Percentiles rank a stretch among this genome's conserved stretches.
These are phyloP conservation scores for Lerista edwardsae DNA, from an alignment of 2,797 vertebrate genomes.

Conservation along the genomic window DNA sequence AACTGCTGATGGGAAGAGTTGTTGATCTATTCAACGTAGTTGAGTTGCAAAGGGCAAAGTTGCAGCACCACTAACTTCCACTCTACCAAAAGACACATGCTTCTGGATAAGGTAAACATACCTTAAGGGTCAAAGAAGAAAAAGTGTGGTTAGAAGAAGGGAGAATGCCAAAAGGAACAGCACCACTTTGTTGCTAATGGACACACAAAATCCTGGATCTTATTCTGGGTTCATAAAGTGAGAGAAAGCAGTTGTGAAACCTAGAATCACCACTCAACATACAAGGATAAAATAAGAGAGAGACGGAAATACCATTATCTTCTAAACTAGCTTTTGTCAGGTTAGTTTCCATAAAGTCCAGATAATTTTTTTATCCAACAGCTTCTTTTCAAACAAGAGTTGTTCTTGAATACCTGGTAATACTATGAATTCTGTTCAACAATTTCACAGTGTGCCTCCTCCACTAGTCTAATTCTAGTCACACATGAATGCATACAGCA, in stretches of 20 bases:
- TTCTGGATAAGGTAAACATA: too few relatives aligned
- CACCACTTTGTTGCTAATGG: too few relatives aligned
- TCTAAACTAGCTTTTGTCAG: not conserved
- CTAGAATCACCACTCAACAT: not conserved
- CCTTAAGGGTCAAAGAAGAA: too few relatives aligned
- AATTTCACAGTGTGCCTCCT: not conserved
- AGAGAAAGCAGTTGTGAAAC: not conserved
- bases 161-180: too few relatives aligned
- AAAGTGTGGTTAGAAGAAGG: too few relatives aligned
- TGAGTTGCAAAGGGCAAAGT: too few relatives aligned
- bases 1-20: too few relatives aligned
- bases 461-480: not conserved
- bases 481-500: not conserved
- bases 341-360: not conserved
- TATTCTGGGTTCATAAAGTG: too few relatives aligned
- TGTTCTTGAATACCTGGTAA: not conserved
- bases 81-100: too few relatives aligned
- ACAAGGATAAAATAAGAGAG: not conserved
- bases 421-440: slow-evolving; percentile 7
- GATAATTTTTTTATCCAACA: not conserved
- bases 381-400: not conserved
- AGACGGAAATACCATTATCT: not conserved
- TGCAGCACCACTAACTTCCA: too few relatives aligned
- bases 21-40: too few relatives aligned
- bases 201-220: too few relatives aligned